Evolutionary conservation across 2,113 vertebrate species (phyloP).

Genomic region (Oreochromis niloticus): DNA sequence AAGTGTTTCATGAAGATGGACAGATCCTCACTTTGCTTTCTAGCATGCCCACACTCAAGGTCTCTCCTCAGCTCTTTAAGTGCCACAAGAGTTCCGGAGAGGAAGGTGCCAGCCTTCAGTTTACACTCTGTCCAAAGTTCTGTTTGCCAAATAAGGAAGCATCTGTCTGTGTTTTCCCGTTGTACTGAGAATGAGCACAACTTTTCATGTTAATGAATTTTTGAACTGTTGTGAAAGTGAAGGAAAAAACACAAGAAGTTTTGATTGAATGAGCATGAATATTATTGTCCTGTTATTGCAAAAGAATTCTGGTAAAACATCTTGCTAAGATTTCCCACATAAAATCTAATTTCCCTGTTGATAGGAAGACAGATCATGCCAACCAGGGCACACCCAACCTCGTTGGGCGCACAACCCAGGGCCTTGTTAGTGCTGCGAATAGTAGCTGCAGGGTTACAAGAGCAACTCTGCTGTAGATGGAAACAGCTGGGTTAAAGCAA

Average conservation of each 20-base stretch:
- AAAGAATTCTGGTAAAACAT: neutral
- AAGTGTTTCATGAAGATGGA: conserved; percentile 37
- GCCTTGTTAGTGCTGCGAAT: neutral
- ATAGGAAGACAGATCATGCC: neutral
- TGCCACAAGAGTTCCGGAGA: conserved; percentile 25
- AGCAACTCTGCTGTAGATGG: neutral
- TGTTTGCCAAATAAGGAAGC: conserved; percentile 71
- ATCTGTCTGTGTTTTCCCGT: conserved; percentile 50
- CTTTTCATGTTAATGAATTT: neutral
- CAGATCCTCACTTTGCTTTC: conserved; percentile 38
- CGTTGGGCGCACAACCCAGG: neutral
- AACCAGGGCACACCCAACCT: neutral
- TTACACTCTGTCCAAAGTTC: conserved; percentile 38
- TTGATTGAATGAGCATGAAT: neutral
- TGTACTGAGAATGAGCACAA: neutral
- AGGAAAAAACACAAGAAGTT: neutral
- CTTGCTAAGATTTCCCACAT: conserved; percentile 17
- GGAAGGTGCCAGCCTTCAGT: conserved; percentile 61
- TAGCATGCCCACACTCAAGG: neutral
- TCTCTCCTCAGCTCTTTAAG: conserved; percentile 26
- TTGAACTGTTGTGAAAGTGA: neutral
- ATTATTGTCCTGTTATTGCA: conserved; percentile 4
- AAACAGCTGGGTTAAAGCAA: conserved; percentile 4
- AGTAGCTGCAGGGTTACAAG: neutral
- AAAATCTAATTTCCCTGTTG: neutral